Evolutionary conservation across 1,140 invertebrate genomes (phyloP).

Genomic region (Matsumurasca onukii): DNA sequence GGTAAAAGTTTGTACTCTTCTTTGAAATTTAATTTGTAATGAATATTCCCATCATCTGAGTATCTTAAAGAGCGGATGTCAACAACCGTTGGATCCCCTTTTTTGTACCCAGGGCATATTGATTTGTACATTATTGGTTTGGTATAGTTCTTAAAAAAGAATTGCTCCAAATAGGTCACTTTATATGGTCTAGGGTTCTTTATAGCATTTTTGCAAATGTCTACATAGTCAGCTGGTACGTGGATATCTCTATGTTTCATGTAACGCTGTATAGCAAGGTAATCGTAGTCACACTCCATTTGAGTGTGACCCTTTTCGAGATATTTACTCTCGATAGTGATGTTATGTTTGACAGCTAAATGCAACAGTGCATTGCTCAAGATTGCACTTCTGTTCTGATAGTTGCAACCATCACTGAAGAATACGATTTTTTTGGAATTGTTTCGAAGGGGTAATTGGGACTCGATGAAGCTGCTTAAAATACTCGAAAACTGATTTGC

Average conservation of each 20-base stretch:
- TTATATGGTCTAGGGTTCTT: constrained; percentile 12
- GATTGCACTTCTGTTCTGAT: constrained; percentile 46
- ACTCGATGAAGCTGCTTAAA: constrained; percentile 9
- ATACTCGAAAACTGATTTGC: constrained; percentile 21
- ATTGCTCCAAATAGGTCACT: constrained; percentile 10
- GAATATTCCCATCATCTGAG: neutral
- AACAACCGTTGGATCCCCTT: constrained; percentile 13
- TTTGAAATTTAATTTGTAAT: too few species aligned
- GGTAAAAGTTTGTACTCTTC: neutral
- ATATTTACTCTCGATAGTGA: constrained; percentile 48
- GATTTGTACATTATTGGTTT: constrained; percentile 22
- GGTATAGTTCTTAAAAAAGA: constrained; percentile 17
- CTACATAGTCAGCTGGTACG: constrained; percentile 19
- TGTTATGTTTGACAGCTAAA: constrained; percentile 39
- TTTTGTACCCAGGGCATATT: constrained; percentile 16
- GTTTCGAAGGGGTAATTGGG: constrained; percentile 3
- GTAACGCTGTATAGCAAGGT: constrained; percentile 38
- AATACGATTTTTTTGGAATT: constrained; percentile 39
- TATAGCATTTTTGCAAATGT: constrained; percentile 17
- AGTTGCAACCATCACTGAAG: constrained; percentile 45
- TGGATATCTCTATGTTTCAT: constrained; percentile 20
- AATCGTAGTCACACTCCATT: constrained; percentile 49
- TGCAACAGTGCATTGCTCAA: constrained; percentile 45
- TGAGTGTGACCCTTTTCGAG: constrained; percentile 49
- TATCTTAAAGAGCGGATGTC: constrained; percentile 10